A percentile compares a stretch with the other conserved stretches of the same genome.
phyloP scores from a whole-genome alignment of 1,140 invertebrate genomes.

The Antheraea mylitta region DNA sequence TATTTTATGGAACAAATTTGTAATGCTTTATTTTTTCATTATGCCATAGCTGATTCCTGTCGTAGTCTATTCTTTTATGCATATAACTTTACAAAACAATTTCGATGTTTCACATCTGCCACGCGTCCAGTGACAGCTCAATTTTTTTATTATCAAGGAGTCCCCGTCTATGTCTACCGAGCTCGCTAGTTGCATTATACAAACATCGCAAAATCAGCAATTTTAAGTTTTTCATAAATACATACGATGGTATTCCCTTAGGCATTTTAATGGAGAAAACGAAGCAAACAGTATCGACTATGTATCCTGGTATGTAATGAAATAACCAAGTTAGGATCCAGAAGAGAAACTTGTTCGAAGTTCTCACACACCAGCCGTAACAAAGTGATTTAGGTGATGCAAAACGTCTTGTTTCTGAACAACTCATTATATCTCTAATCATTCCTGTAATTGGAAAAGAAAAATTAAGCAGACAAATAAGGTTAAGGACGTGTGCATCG shows the following conservation, averaged over 20 bases:
- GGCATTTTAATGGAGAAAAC: slow-evolving; percentile 20
- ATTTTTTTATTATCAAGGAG: too few species aligned
- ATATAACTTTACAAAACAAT: too few species aligned
- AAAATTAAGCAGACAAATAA: slow-evolving; percentile 22
- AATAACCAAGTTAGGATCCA: slow-evolving; percentile 33
- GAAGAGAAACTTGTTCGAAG: slow-evolving; percentile 12
- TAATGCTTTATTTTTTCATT: too few species aligned
- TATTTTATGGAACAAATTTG: too few species aligned
- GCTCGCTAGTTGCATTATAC: too few species aligned
- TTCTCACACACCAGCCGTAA: slow-evolving; percentile 17
- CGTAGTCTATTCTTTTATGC: too few species aligned
- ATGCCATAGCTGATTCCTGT: too few species aligned
- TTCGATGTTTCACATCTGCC: too few species aligned
- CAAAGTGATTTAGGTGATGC: slow-evolving; percentile 22
- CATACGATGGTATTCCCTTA: slow-evolving; percentile 22
- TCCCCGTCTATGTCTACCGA: too few species aligned
- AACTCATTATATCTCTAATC: not conserved
- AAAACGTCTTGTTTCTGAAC: not conserved
- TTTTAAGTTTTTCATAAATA: not conserved
- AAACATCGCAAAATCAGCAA: too few species aligned
- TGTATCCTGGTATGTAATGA: slow-evolving; percentile 40
- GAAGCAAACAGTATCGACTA: slow-evolving; percentile 22
- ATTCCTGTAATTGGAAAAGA: slow-evolving; percentile 8
- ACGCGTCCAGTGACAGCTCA: too few species aligned
- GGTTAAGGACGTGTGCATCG: too few species aligned